phyloP scores from a whole-genome alignment of 1,140 invertebrate species.

The Phenacoccus solenopsis region DNA sequence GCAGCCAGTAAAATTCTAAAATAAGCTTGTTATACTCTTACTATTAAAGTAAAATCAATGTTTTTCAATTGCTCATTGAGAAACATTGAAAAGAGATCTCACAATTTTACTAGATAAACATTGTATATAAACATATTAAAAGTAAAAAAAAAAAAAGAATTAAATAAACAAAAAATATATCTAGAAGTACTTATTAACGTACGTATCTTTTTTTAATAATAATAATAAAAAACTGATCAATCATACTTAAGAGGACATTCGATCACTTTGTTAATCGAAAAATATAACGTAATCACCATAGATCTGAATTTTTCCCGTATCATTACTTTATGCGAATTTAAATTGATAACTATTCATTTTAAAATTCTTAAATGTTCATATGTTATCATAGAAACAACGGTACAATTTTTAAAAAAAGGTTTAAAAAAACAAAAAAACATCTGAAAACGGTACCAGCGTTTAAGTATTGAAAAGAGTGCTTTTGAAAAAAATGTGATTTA shows the following conservation, averaged over 20 bases:
- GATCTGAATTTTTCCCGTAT: too few relatives aligned
- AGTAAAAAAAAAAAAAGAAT: background rate
- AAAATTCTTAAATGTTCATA: too few relatives aligned
- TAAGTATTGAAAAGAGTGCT: too few relatives aligned
- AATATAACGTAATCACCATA: too few relatives aligned
- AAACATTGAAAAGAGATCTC: slow-evolving; percentile 7
- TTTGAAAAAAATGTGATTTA: too few relatives aligned
- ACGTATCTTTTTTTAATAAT: background rate
- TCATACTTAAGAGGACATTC: background rate
- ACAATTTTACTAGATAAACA: background rate
- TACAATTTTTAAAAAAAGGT: too few relatives aligned
- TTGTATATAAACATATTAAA: background rate
- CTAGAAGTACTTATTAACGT: background rate
- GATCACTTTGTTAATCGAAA: background rate
- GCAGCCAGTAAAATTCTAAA: slow-evolving; percentile 13
- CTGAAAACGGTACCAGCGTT: too few relatives aligned
- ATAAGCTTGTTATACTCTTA: slow-evolving; percentile 9
- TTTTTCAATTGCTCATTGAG: background rate
- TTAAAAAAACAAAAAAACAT: too few relatives aligned
- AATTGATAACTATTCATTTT: too few relatives aligned
- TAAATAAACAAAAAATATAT: background rate
- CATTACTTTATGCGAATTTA: too few relatives aligned
- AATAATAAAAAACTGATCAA: background rate
- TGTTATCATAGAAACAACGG: too few relatives aligned
- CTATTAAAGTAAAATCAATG: background rate